Base-by-base conservation (phyloP, 2,113 vertebrate genomes). In the Barbus barbus region DNA sequence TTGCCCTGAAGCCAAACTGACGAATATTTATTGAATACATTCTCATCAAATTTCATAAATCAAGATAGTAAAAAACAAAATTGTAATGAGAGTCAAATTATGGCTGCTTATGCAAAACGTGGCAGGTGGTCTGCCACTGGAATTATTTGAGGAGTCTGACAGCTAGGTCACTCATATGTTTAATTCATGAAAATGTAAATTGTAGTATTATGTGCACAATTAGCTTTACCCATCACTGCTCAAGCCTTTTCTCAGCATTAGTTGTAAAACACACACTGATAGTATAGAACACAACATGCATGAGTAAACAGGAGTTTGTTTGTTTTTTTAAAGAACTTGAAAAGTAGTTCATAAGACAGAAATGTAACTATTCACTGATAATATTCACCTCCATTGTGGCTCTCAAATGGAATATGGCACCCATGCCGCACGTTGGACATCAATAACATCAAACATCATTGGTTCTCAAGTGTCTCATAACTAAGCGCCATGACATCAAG, bases 131-230 rank as follows among this genome's bases (percentile, higher is more conserved):
- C 61, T 81, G 48, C 36, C 61, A 75, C 71, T 48, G 44, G 80
- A 81, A 46, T 71, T 71, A 84, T 84, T 77, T 60, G 26, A 63
- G 78, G 51, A 48, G 61, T 71, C 61, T 84, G 60, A 67, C 60
- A 53, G 61, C 61, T 78, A 60, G 75, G 75, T 78, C 74, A 77
- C n/a, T 63, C 38, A 38, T 56, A 84, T 41, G 53, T 84, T 82
- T 77, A 77, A 84, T 84, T 74, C 77, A 79, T 79, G 77, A 82
- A 82, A 84, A 81, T 84, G 83, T 81, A 84, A 82, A 87, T 84
- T 18, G 61, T 16, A 51, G 56, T 73, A 46, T 87, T 77, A 86
- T 74, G 65, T 24, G 58, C 48, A 60, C 58, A 72, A 78, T 82
- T 84, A 82, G 18, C 7, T 48, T 77, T 67, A 61, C 38, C 71